Conservation (phyloP, 2,113 vertebrate genomes). For the Gymnogyps californianus region DNA sequence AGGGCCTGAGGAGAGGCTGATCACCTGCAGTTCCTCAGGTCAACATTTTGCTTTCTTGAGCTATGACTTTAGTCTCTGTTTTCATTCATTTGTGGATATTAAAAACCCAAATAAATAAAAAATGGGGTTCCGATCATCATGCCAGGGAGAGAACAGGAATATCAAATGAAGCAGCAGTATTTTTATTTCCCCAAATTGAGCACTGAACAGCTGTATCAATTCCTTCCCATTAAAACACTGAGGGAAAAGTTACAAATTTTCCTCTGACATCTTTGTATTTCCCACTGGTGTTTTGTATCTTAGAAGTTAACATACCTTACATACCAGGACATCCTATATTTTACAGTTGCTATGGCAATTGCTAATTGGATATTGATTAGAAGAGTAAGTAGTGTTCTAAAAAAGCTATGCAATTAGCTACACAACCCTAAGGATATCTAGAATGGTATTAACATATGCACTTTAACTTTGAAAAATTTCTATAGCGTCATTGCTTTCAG, state of each 20-base stretch:
- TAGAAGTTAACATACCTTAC: background rate
- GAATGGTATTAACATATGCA: background rate
- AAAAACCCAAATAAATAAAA: background rate
- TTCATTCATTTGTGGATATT: background rate
- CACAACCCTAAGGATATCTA: background rate
- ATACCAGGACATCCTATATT: background rate
- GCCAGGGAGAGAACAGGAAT: background rate
- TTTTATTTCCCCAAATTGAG: background rate
- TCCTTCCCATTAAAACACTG: background rate
- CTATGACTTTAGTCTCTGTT: background rate
- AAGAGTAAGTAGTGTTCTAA: background rate
- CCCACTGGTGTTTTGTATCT: background rate
- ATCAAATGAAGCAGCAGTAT: background rate
- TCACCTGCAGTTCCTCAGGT: background rate
- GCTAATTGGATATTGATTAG: conserved; percentile 41
- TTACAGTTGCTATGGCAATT: conserved; percentile 13
- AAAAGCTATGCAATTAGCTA: background rate
- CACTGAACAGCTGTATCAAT: background rate
- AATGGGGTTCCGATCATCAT: fast-evolving
- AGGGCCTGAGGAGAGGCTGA: background rate
- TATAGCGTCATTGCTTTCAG: background rate
- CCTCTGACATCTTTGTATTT: background rate
- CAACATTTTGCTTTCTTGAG: background rate
- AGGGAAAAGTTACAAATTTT: background rate
- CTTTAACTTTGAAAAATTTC: background rate